Base-by-base conservation (phyloP, 2,797 vertebrate species). In the Oreonectes daqikongensis region DNA sequence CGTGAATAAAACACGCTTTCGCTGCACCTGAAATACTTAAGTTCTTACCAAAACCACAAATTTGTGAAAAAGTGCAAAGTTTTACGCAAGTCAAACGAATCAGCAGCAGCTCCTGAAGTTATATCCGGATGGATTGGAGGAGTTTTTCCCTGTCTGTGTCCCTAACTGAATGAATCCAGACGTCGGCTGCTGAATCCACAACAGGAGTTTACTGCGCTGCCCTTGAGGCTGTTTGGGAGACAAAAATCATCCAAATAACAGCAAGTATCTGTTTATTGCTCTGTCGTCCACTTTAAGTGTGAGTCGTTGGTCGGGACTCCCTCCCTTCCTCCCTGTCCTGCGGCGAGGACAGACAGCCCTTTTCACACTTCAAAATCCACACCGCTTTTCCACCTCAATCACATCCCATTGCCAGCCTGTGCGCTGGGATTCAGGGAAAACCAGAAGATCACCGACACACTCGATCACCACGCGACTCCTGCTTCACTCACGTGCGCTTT, bases 301-400 rank as follows among this genome's bases (percentile, higher is more conserved):
- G 52, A 69, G 11, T 59, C 15, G 38, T 30, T 66, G 32, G 40
- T 78, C 46, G 40, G 42, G 46, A 40, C 50, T 69, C 17, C 15
- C 50, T 32, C 20, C 50, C 32, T 24, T 28, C 59, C 57, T 68
- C 65, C 65, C 38, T 57, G 71, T 72, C 63, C 75, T 74, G 24
- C 26, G 22, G 46, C 46, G 50, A 40, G 63, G 73, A 65, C 74
- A 74, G 63, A 50, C 53, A 64, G 46, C 12, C 66, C 69, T 63
- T 48, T 59, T 73, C 69, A 64, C 64, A 72, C 81, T 84, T 82
- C 77, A 79, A 77, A 87, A 80, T 73, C 77, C 81, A 67, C 46
- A 75, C 80, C 82, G 72, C 81, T 80, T 79, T 77, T 77, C 75
- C 85, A 80, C 68, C 61, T 69, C 38, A 75, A 75, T 85, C 84